Evolutionary conservation across 2,113 vertebrate species (phyloP), one percentile per base, ranked within the genome.

Genomic region (Channa maculata): DNA sequence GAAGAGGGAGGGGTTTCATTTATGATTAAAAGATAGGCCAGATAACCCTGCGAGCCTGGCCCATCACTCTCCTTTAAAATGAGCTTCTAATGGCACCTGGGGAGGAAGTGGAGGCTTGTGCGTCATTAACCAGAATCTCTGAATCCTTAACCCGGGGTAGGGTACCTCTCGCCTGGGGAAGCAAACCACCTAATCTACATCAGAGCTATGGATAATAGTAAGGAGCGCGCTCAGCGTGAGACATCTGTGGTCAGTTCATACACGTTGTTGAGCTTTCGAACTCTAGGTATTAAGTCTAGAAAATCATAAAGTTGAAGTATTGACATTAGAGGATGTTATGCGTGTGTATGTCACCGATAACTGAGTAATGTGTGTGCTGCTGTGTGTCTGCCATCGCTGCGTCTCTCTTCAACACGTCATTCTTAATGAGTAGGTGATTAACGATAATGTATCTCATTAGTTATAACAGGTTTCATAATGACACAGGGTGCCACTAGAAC

Each of bases 21-120:
- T 88, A 90, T 90, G 90, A 91, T 88, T 90, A 90, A 88, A 90
- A 91, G 86, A 89, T 76, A 75, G 89, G 44, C 83, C 83, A 84
- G 86, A 91, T 88, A 90, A 86, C 83, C 86, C 88, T 88, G 77
- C 44, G n/a, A 88, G 82, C 82, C 80, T 61, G 76, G 78, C 65
- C 79, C 83, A 89, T 92, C 86, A 89, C 71, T 88, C 89, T 89
- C 84, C 66, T 89, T 76, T 83, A 86, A 90, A 88, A 86, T 86
- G 71, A 89, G 84, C 66, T 68, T 80, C 83, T 92, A 92, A 88
- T 93, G 84, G 88, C 82, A 77, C 70, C 80, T 10, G 9, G 75
- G 81, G 81, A 89, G 79, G 72, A 70, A 80, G 57, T 50, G 71
- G 78, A 80, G 79, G 71, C 73, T 80, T 57, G 77, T 81, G 72